phyloP scores from a whole-genome alignment of 2,888 invertebrate species.

The Amphipyra berbera region DNA sequence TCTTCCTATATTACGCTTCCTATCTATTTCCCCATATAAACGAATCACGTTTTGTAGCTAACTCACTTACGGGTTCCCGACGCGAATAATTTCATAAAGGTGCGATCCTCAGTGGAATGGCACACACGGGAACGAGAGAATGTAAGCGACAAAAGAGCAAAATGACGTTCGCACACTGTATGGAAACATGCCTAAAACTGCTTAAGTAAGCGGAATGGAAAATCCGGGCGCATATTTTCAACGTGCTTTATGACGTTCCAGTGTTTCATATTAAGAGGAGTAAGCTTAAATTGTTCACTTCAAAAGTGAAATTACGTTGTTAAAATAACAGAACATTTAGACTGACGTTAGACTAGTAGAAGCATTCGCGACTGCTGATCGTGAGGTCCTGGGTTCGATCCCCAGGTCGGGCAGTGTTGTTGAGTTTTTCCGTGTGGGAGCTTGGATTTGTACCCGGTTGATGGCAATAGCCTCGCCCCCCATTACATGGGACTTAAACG shows the following conservation, averaged over 20 bases:
- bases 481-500: too few relatives aligned
- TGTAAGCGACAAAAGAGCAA: slow-evolving; percentile 18
- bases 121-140: slow-evolving; percentile 20
- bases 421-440: too few relatives aligned
- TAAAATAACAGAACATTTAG: too few relatives aligned
- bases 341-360: too few relatives aligned
- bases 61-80: slow-evolving; percentile 25
- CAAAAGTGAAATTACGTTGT: too few relatives aligned
- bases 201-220: slow-evolving; percentile 13
- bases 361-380: too few relatives aligned
- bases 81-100: slow-evolving; percentile 36
- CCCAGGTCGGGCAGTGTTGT: too few relatives aligned
- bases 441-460: too few relatives aligned
- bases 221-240: slow-evolving; percentile 15
- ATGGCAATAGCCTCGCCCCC: too few relatives aligned
- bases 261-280: neutral
- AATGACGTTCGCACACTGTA: slow-evolving; percentile 14
- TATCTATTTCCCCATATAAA: slow-evolving; percentile 15
- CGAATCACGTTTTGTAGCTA: slow-evolving; percentile 37
- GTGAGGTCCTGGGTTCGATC: too few relatives aligned
- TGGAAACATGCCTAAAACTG: slow-evolving; percentile 11
- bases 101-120: slow-evolving; percentile 22
- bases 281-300: neutral
- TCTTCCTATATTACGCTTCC: neutral
- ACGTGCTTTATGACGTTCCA: neutral